Percentiles rank a stretch among this genome's conserved stretches.
Evolutionary conservation across 1,140 invertebrate genomes (phyloP).

Genomic region (Sitodiplosis mosellana): DNA sequence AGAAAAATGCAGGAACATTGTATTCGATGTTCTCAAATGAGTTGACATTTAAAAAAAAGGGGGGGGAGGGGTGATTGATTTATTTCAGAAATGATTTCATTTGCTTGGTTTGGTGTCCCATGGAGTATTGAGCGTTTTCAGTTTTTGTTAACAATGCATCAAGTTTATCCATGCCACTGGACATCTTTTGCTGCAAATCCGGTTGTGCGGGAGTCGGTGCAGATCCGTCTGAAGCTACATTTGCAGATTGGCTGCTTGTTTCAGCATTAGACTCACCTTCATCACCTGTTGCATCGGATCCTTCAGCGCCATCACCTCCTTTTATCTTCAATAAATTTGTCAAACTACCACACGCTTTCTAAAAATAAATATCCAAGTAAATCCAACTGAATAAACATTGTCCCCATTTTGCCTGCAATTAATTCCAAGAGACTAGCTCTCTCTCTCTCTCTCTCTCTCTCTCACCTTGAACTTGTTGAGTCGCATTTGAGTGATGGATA

Average conservation of each 20-base stretch:
- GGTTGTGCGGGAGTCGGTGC: neutral
- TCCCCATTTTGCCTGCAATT: too few species aligned
- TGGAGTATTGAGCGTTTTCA: slow-evolving; percentile 41
- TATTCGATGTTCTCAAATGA: too few species aligned
- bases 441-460: too few species aligned
- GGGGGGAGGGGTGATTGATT: slow-evolving; percentile 5
- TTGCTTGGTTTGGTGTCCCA: slow-evolving; percentile 50
- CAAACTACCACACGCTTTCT: slow-evolving; percentile 45
- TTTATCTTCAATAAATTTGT: slow-evolving; percentile 37
- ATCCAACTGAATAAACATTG: too few species aligned
- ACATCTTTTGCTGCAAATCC: slow-evolving; percentile 35
- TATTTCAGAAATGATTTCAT: slow-evolving; percentile 47
- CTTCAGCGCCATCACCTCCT: slow-evolving; percentile 17
- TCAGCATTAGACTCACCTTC: slow-evolving; percentile 28
- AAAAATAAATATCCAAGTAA: too few species aligned
- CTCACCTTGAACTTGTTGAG: slow-evolving; percentile 70
- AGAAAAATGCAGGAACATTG: too few species aligned
- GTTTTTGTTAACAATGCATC: slow-evolving; percentile 42
- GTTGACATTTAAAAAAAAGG: too few species aligned
- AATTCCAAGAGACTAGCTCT: too few species aligned
- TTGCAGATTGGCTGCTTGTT: slow-evolving; percentile 7
- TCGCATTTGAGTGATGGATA: slow-evolving; percentile 67
- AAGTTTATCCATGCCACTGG: slow-evolving; percentile 40
- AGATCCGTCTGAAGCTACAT: neutral
- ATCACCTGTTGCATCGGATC: slow-evolving; percentile 15